phyloP scores from a whole-genome alignment of 2,113 vertebrate genomes.

The Erythrolamprus reginae region DNA sequence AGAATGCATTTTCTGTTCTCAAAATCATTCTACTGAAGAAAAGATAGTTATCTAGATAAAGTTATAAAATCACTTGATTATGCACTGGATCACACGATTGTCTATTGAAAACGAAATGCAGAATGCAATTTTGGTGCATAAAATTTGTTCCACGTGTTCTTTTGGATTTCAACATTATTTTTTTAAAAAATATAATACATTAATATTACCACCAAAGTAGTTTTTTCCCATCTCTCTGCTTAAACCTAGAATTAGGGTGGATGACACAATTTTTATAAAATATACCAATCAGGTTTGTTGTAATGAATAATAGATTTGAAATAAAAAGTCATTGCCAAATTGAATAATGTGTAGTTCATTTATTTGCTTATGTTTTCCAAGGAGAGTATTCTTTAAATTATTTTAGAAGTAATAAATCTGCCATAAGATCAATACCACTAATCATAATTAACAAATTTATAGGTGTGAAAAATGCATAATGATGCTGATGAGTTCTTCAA shows the following conservation, averaged over 20 bases:
- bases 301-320: constrained; percentile 79
- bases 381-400: constrained; percentile 62
- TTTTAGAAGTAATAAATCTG: constrained; percentile 63
- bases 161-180: background rate
- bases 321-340: constrained; percentile 62
- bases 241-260: constrained; percentile 31
- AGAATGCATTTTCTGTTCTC: background rate
- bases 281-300: constrained; percentile 63
- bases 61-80: background rate
- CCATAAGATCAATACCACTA: constrained; percentile 73
- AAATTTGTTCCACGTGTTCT: background rate
- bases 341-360: constrained; percentile 62
- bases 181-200: background rate
- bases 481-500: constrained; percentile 62
- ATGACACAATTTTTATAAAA: constrained; percentile 41
- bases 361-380: constrained; percentile 59
- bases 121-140: background rate
- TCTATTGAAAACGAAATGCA: background rate
- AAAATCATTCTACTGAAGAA: background rate
- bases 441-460: constrained; percentile 73
- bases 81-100: background rate
- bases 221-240: background rate
- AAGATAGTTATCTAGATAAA: background rate
- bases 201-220: background rate
- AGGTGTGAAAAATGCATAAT: constrained; percentile 63